A percentile compares a stretch with the other conserved stretches of the same genome.
These are phyloP conservation scores for Novumbra hubbsi DNA, from an alignment of 2,797 vertebrate genomes.

Conservation along the genomic window DNA sequence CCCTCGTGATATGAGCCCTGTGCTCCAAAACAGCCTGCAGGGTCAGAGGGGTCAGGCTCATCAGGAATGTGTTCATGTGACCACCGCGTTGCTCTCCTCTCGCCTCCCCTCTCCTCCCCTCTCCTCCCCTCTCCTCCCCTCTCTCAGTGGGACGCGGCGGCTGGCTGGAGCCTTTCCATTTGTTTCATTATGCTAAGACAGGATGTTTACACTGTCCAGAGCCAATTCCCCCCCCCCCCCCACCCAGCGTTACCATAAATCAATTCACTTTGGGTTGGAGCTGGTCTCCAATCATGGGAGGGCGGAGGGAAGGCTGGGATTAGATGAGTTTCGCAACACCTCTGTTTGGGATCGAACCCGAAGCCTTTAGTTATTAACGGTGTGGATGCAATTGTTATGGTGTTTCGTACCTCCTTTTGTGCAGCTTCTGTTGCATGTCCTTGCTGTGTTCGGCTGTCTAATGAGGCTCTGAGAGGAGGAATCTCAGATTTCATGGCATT, in stretches of 20 bases:
- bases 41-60: constrained; percentile 21
- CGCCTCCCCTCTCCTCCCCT: not conserved
- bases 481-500: not conserved
- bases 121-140: not conserved
- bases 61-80: constrained; percentile 34
- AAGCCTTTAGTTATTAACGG: not conserved
- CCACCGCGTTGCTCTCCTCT: constrained; percentile 13
- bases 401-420: not conserved
- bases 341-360: not conserved
- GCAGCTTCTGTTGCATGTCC: not conserved
- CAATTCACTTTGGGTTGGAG: constrained; percentile 27
- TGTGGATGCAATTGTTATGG: not conserved
- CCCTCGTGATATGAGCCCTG: constrained; percentile 21
- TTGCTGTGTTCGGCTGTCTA: not conserved
- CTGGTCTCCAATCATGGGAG: not conserved
- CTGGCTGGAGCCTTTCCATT: constrained; percentile 26
- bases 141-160: not conserved
- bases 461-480: not conserved
- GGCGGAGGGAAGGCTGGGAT: not conserved
- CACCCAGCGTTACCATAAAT: constrained; percentile 34
- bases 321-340: not conserved
- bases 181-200: constrained; percentile 37
- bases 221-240: constrained; percentile 20
- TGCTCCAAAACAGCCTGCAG: constrained; percentile 21
- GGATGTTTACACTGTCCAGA: constrained; percentile 41